Evolutionary conservation across 2,888 invertebrate species (phyloP), one percentile per base, ranked within the genome.

Genomic region (Philopedon plagiatum): DNA sequence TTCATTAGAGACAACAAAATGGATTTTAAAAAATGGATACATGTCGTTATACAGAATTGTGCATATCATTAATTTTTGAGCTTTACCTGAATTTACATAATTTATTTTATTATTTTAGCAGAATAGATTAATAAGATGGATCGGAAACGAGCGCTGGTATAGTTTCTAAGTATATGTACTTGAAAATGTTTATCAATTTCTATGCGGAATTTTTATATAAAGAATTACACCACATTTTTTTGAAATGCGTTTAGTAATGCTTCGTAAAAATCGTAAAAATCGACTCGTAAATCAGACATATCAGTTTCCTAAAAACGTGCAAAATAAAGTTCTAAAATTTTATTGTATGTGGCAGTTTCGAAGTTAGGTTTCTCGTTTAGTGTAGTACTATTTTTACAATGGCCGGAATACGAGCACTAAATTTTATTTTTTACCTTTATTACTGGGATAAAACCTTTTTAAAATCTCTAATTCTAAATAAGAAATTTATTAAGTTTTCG

Each of bases 311-410:
- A 49, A 15, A 34, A 65, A 67, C 62, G 68, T 69, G 68, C 68
- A 68, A 73, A 72, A 72, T 68, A 64, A 73, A 68, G 64, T 60
- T 58, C 61, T 73, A 68, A 73, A 73, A 73, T 73, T 73, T 73
- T 73, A 73, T 73, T 68, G 54, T 39, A 58, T 63, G 41, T 64
- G 68, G 60, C 73, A 64, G 29, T 73, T 64, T 37, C 29, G 32
- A 46, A 57, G 73, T 64, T 73, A 73, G 64, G 68, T 64, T 64
- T 63, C 64, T 15, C 68, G 73, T 73, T 73, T 68, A 73, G 68
- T 58, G 58, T 68, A 73, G 68, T 60, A 73, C 69, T 73, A 69
- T 68, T 73, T 64, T 68, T 68, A 63, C 68, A 73, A 63, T 68
- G 68, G 60, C 60, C 60, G 46, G 64, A 58, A 68, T 73, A 64